phyloP scores from a whole-genome alignment of 1,140 invertebrate genomes.

The Chelonus insularis region DNA sequence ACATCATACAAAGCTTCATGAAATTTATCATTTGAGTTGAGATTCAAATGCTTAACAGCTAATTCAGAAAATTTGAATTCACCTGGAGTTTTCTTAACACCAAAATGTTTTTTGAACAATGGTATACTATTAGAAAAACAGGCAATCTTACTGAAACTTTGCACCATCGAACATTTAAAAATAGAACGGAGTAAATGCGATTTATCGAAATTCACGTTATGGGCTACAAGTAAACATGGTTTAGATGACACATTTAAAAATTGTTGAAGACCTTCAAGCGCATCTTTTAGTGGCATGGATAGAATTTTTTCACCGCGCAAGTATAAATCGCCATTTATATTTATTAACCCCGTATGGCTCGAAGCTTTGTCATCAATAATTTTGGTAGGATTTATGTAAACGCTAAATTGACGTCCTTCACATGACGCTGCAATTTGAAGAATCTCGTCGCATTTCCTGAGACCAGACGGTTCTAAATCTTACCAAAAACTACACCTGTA shows the following conservation, averaged over 20 bases:
- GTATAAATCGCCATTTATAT: conserved; percentile 1
- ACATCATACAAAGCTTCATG: too few species aligned
- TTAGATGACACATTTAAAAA: conserved; percentile 1
- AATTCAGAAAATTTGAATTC: conserved; percentile 20
- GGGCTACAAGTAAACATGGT: too few species aligned
- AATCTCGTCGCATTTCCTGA: conserved; percentile 18
- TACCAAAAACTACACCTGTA: too few species aligned
- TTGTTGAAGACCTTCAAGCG: not conserved
- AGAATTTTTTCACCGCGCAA: not conserved
- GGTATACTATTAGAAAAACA: conserved; percentile 23
- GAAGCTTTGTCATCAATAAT: conserved; percentile 20
- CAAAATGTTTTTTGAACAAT: conserved; percentile 18
- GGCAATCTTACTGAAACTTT: conserved; percentile 9
- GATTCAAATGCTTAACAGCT: conserved; percentile 21
- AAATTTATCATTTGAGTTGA: conserved; percentile 2
- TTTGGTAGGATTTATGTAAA: conserved; percentile 26
- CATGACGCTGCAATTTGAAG: conserved; percentile 30
- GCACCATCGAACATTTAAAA: too few species aligned
- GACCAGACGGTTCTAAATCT: conserved; percentile 33
- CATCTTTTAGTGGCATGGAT: not conserved
- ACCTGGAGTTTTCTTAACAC: conserved; percentile 18
- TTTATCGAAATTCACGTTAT: too few species aligned
- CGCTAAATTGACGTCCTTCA: conserved; percentile 19
- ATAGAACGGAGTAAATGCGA: not conserved
- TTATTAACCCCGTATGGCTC: conserved; percentile 16